These are phyloP conservation scores for Hemicordylus capensis DNA, from an alignment of 2,113 vertebrate species.

Conservation along the genomic window DNA sequence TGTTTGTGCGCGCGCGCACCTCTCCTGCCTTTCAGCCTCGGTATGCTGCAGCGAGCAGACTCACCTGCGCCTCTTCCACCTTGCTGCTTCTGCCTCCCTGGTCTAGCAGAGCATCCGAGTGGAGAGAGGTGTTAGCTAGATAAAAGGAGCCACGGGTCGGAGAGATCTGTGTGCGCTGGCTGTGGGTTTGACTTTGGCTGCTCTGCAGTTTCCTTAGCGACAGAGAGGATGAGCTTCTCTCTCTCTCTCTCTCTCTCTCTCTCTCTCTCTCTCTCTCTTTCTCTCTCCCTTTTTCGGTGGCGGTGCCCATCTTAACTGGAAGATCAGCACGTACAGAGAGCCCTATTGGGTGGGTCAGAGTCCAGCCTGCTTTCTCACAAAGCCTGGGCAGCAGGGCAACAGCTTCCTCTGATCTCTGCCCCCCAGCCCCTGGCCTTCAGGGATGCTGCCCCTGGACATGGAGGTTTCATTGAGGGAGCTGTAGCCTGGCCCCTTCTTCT, in stretches of 20 bases:
- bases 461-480: background rate
- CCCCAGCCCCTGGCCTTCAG: background rate
- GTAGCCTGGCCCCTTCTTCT: conserved; percentile 15
- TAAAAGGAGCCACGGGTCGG: background rate
- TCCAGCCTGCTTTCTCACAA: no score
- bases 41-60: background rate
- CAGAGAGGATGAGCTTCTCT: background rate
- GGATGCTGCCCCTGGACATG: background rate
- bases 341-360: no score
- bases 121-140: background rate
- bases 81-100: no score
- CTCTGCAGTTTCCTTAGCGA: background rate
- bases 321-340: no score
- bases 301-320: no score
- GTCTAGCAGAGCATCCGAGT: no score
- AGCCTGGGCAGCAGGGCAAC: background rate
- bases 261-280: no score
- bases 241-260: background rate
- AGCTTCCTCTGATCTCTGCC: background rate
- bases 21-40: no score
- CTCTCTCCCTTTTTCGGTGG: no score
- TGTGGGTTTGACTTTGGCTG: background rate
- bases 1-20: no score
- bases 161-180: conserved; percentile 15
- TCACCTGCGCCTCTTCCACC: background rate